These are phyloP conservation scores for Druon quercuslanigerum DNA, from an alignment of 1,140 invertebrate genomes.

Conservation along the genomic window DNA sequence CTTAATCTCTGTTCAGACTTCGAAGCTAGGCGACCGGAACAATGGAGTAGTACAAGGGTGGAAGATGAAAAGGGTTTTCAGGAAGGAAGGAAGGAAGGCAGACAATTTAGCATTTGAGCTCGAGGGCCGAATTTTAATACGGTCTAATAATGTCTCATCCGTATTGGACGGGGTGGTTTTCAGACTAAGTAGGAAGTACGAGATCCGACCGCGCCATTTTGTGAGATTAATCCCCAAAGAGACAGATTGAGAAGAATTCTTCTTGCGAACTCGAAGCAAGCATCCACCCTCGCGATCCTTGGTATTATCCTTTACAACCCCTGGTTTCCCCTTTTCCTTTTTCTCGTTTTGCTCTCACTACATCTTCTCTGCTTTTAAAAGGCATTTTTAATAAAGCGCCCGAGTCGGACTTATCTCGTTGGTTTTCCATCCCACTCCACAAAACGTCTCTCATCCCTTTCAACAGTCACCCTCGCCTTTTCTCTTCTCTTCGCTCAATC, in stretches of 20 bases:
- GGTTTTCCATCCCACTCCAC: constrained; percentile 26
- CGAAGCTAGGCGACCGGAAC: neutral
- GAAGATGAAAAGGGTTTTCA: neutral
- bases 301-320: neutral
- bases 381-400: constrained; percentile 56
- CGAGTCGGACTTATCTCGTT: constrained; percentile 44
- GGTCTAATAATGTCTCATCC: constrained; percentile 36
- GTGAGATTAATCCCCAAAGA: constrained; percentile 39
- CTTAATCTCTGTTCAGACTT: neutral
- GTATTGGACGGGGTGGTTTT: neutral
- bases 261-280: neutral
- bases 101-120: constrained; percentile 32
- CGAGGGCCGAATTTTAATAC: constrained; percentile 34
- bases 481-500: constrained; percentile 31
- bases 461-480: constrained; percentile 35
- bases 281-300: constrained; percentile 1
- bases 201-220: constrained; percentile 30
- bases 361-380: constrained; percentile 32
- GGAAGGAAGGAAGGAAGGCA: constrained; percentile 25
- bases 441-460: neutral
- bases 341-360: neutral
- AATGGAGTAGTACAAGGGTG: constrained; percentile 11
- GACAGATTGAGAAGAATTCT: constrained; percentile 36
- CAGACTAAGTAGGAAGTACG: constrained; percentile 14
- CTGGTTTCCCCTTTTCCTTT: neutral